Evolutionary conservation across 2,888 invertebrate genomes (phyloP).

Genomic region (Sphaerophoria rueppellii): DNA sequence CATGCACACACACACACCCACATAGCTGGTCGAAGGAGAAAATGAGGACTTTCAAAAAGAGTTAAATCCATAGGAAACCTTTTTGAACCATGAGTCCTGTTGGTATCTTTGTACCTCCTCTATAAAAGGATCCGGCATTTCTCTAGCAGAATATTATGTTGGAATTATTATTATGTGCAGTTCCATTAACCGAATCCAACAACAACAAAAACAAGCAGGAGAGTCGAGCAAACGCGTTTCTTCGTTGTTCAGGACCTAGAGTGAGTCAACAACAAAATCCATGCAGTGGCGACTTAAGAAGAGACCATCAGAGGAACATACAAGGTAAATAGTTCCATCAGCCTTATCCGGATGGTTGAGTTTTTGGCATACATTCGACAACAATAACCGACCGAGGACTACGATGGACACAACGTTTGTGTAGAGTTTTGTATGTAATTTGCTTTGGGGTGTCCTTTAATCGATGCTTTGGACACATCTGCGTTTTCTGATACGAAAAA

Average conservation of each 20-base stretch:
- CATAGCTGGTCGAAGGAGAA: background rate
- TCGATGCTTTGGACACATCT: conserved; percentile 64
- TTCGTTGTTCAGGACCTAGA: conserved; percentile 30
- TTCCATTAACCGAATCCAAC: conserved; percentile 54
- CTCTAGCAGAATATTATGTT: conserved; percentile 63
- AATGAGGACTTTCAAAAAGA: conserved; percentile 14
- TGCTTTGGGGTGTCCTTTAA: conserved; percentile 40
- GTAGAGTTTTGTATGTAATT: background rate
- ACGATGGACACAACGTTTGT: background rate
- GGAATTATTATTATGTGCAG: conserved; percentile 73
- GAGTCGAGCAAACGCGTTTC: conserved; percentile 4
- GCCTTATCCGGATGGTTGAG: conserved; percentile 60
- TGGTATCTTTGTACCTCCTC: background rate
- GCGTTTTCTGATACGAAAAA: conserved; percentile 4
- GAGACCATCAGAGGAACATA: conserved; percentile 26
- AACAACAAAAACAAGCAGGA: conserved; percentile 14
- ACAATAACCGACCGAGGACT: background rate
- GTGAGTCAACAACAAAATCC: conserved; percentile 40
- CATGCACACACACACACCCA: background rate
- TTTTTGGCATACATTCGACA: conserved; percentile 50
- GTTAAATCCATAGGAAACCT: conserved; percentile 18
- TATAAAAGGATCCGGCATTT: conserved; percentile 31
- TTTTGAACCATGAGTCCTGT: background rate
- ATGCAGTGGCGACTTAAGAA: conserved; percentile 30
- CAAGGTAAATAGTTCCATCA: conserved; percentile 64